A percentile compares a stretch with the other conserved stretches of the same genome.
These are phyloP conservation scores for Heteronetta atricapilla DNA, from an alignment of 2,113 vertebrate genomes.

Conservation along the genomic window DNA sequence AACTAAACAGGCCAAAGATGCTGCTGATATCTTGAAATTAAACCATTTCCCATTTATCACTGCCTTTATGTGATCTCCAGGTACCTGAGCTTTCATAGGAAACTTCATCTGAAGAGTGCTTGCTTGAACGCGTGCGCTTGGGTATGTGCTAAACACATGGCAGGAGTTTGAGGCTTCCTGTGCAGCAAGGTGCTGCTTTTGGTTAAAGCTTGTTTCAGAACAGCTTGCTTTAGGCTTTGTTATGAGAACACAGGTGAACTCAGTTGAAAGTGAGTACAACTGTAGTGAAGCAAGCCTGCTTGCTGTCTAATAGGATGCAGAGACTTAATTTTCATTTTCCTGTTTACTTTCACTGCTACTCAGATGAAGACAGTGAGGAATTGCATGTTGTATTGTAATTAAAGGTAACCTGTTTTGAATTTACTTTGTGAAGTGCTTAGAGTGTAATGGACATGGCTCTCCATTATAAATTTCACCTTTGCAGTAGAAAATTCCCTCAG, in stretches of 20 bases:
- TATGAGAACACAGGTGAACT: not conserved
- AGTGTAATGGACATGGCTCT: not conserved
- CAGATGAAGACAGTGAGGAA: not conserved
- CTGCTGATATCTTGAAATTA: not conserved
- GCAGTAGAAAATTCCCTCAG: not conserved
- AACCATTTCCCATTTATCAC: not conserved
- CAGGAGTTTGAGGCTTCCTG: not conserved
- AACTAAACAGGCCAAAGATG: not conserved
- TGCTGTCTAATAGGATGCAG: not conserved
- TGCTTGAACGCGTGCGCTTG: too few species aligned
- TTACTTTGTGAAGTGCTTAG: not conserved
- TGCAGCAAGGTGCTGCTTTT: not conserved
- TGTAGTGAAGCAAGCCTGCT: not conserved
- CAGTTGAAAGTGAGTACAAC: not conserved
- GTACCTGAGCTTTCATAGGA: not conserved
- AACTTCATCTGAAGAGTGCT: not conserved
- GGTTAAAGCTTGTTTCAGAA: not conserved
- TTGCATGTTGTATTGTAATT: not conserved
- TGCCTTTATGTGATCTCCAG: not conserved
- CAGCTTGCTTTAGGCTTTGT: not conserved
- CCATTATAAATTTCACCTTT: not conserved
- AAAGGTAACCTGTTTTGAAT: not conserved
- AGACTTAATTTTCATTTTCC: not conserved
- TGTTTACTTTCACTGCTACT: not conserved
- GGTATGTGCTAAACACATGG: too few species aligned